Base-by-base conservation (phyloP, 2,888 invertebrate genomes). In the Trissolcus brochymenae region DNA sequence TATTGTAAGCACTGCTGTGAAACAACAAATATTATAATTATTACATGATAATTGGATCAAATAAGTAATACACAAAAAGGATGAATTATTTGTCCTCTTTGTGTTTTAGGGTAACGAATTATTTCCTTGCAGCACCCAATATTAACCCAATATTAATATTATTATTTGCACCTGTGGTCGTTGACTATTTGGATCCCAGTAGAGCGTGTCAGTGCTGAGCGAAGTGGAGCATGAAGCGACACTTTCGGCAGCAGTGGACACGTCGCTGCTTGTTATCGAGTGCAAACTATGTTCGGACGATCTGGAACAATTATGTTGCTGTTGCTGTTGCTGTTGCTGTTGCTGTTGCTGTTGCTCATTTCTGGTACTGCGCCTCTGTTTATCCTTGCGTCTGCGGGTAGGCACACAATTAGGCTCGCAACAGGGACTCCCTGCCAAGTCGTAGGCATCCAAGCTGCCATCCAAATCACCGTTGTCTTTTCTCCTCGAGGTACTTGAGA, bases 331-430 rank as follows among this genome's bases (percentile, higher is more conserved):
- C 16, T 80, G 79, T 40, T 62, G 62, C 17, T 62, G 61, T 6
- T 61, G 61, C 2, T 61, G 61, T 19, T 61, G 50, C 25, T 60
- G 79, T 64, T 61, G 50, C 73, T 86, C 88, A 80, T 85, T 88
- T 41, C 87, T 82, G 1, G 84, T 82, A n/a, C 35, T 35, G 0
- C 87, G 80, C 59, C 92, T 91, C 81, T 92, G 92, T 82, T 92
- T 92, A 80, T 92, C 92, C 21, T 92, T 90, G 29, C 92, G 88
- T 62, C 87, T 90, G 85, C 81, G 90, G 65, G 93, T 93, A 3
- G 96, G 95, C 57, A 96, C 95, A 86, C 95, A 96, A 81, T 95
- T 94, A 0, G 95, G 94, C 87, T 95, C 95, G 87, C 96, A 96
- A 85, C 96, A 96, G 0, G 95, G 95, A 85, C 95, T 95, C 0